A percentile compares a stretch with the other conserved stretches of the same genome.
Evolutionary conservation across 2,888 invertebrate genomes (phyloP).

Genomic region (Melieria crassipennis): DNA sequence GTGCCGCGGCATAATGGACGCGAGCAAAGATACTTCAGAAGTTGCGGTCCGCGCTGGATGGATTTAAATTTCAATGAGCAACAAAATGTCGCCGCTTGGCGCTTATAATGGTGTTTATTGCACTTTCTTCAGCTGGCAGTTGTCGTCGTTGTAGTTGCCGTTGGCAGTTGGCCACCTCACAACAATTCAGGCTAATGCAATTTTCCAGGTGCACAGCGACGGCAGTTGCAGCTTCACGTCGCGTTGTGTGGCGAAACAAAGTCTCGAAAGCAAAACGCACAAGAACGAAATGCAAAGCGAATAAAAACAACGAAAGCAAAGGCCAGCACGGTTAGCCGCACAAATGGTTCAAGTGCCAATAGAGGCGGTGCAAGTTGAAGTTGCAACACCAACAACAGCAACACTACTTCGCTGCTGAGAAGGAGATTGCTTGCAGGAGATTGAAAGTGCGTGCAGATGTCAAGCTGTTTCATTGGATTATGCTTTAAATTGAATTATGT

Average conservation of each 20-base stretch:
- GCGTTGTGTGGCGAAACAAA: neutral
- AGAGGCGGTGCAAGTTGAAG: slow-evolving; percentile 3
- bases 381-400: neutral
- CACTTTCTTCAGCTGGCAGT: no score
- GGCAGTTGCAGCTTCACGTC: no score
- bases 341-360: slow-evolving; percentile 26
- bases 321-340: neutral
- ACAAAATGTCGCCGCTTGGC: neutral
- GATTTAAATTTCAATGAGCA: slow-evolving; percentile 14
- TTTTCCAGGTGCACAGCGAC: slow-evolving; percentile 9
- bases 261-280: neutral
- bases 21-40: no score
- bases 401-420: neutral
- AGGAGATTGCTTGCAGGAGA: neutral
- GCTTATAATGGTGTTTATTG: neutral
- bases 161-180: neutral
- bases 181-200: slow-evolving; percentile 13
- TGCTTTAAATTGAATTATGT: slow-evolving; percentile 27
- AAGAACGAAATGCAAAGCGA: neutral
- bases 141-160: neutral
- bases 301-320: neutral
- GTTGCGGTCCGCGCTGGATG: neutral
- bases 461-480: slow-evolving; percentile 23
- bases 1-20: no score
- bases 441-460: slow-evolving; percentile 23